Conservation (phyloP, 2,113 vertebrate genomes). For the Azemiops feae region DNA sequence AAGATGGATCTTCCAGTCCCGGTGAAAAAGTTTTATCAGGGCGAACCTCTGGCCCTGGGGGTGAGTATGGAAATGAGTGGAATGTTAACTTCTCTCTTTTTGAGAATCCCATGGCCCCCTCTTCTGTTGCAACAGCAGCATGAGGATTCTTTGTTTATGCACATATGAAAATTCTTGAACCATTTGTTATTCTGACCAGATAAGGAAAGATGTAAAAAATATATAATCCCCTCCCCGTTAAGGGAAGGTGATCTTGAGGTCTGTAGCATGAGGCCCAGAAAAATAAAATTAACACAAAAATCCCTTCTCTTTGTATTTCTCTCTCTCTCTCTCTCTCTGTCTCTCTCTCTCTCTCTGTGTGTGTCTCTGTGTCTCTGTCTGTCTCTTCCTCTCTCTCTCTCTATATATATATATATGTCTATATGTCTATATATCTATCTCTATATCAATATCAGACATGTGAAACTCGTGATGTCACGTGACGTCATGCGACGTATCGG, state of each 20-base stretch:
- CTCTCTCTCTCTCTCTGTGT: too few species aligned
- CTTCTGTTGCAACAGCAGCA: not conserved
- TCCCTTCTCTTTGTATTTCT: not conserved
- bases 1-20: not conserved
- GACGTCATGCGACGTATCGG: too few species aligned
- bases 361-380: too few species aligned
- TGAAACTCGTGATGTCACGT: too few species aligned
- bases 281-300: not conserved
- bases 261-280: not conserved
- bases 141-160: not conserved
- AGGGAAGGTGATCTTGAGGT: not conserved
- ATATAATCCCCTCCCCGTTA: not conserved
- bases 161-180: not conserved
- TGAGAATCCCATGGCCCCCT: not conserved
- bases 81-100: not conserved
- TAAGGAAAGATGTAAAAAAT: not conserved
- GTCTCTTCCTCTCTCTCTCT: too few species aligned
- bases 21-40: not conserved
- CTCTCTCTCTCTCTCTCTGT: too few species aligned
- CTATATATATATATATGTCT: too few species aligned
- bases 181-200: not conserved
- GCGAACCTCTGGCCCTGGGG: slow-evolving; percentile 2
- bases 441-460: too few species aligned
- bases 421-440: too few species aligned
- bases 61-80: not conserved